phyloP scores from a whole-genome alignment of 2,113 vertebrate species.

The Grallaria varia region DNA sequence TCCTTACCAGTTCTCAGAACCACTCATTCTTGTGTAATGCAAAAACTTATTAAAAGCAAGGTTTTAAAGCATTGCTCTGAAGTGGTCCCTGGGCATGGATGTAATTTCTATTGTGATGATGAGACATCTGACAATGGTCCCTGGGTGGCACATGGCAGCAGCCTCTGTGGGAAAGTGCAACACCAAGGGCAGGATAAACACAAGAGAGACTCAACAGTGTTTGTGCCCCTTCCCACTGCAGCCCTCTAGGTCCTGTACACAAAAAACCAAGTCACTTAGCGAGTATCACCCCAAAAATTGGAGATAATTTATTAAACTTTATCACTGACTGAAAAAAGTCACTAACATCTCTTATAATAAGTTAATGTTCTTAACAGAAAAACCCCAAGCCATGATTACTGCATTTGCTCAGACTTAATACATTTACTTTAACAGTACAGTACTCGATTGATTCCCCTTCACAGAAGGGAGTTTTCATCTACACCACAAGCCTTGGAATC shows the following conservation, averaged over 20 bases:
- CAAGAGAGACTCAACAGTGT: background rate
- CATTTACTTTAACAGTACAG: slow-evolving; percentile 62
- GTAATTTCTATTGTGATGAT: background rate
- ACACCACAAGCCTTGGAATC: slow-evolving; percentile 37
- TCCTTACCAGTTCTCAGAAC: background rate
- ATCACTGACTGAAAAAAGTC: slow-evolving; percentile 70
- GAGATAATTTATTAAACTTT: slow-evolving; percentile 80
- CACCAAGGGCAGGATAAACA: background rate
- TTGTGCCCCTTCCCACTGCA: background rate
- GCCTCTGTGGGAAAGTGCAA: background rate
- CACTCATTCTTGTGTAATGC: background rate
- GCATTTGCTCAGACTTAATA: slow-evolving; percentile 60
- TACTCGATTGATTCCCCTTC: slow-evolving; percentile 75
- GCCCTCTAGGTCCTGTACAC: background rate
- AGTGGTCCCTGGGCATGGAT: background rate
- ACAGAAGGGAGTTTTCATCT: slow-evolving; percentile 75
- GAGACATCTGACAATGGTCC: background rate
- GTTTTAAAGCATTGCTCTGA: background rate
- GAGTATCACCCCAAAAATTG: slow-evolving; percentile 70
- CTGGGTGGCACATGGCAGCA: background rate
- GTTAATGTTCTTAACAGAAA: slow-evolving; percentile 76
- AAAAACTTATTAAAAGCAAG: background rate
- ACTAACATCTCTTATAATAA: slow-evolving; percentile 75
- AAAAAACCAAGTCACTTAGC: background rate
- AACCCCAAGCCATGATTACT: slow-evolving; percentile 64